Conservation (phyloP, 2,888 invertebrate species). For the Barypeithes pellucidus region DNA sequence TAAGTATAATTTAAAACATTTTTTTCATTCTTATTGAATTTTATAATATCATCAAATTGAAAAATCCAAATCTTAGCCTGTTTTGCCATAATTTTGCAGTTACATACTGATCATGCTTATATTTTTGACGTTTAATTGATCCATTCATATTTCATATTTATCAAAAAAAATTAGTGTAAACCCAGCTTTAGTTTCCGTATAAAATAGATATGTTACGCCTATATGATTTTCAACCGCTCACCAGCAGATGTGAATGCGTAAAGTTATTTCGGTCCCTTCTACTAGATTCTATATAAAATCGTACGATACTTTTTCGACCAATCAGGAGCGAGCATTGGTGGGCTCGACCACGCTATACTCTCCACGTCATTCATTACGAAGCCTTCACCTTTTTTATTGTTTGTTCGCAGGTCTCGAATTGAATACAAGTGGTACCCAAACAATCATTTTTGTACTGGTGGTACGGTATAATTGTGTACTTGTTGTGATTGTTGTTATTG, state of each 20-base stretch:
- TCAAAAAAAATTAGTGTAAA: constrained; percentile 10
- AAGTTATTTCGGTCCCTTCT: constrained; percentile 42
- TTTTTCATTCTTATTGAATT: too few species aligned
- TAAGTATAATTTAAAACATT: too few species aligned
- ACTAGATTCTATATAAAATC: constrained; percentile 51
- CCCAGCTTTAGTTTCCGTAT: constrained; percentile 26
- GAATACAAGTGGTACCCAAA: constrained; percentile 26
- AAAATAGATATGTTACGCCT: constrained; percentile 14
- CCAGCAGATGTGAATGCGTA: constrained; percentile 36
- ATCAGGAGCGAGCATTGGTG: constrained; percentile 50
- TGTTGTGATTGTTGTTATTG: too few species aligned
- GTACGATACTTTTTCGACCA: constrained; percentile 57
- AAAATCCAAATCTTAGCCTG: too few species aligned
- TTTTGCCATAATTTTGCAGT: too few species aligned
- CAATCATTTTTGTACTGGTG: constrained; percentile 3
- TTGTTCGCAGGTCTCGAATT: constrained; percentile 21
- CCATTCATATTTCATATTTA: not conserved
- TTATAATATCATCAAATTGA: too few species aligned
- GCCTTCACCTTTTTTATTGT: constrained; percentile 56
- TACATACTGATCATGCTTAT: too few species aligned
- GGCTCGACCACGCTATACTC: constrained; percentile 55
- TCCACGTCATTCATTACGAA: constrained; percentile 55
- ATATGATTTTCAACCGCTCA: constrained; percentile 27
- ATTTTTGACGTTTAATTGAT: too few species aligned
- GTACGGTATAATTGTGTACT: not conserved